Conservation (phyloP, 2,888 invertebrate genomes). For the Dermolepida albohirtum region DNA sequence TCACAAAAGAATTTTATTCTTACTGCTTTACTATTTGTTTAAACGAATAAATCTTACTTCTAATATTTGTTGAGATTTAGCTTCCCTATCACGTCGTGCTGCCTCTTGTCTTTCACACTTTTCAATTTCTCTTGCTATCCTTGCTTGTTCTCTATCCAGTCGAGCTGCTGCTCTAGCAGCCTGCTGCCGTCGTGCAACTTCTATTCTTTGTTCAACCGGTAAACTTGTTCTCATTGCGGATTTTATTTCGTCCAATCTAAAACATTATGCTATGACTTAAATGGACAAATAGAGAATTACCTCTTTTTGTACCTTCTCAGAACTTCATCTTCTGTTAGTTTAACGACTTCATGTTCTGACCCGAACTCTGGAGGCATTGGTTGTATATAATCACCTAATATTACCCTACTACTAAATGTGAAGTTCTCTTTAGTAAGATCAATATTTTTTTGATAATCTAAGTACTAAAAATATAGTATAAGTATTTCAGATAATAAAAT, state of each 20-base stretch:
- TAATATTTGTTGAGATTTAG: constrained; percentile 84
- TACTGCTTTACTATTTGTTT: background rate
- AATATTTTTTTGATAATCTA: constrained; percentile 71
- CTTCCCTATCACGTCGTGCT: constrained; percentile 83
- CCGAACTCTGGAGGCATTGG: constrained; percentile 73
- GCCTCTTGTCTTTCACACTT: constrained; percentile 86
- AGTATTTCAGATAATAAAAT: background rate
- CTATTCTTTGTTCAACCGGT: constrained; percentile 81
- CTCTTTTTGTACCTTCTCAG: constrained; percentile 71
- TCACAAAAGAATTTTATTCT: background rate
- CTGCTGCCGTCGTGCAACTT: constrained; percentile 79
- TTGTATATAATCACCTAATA: constrained; percentile 93
- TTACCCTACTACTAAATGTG: constrained; percentile 88
- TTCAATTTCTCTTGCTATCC: constrained; percentile 78
- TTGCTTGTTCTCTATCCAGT: constrained; percentile 76
- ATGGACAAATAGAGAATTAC: background rate
- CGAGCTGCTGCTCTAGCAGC: constrained; percentile 82
- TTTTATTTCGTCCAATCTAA: constrained; percentile 76
- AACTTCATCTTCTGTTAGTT: constrained; percentile 86
- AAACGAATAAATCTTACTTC: constrained; percentile 74
- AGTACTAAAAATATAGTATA: constrained; percentile 70
- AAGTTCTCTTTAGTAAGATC: constrained; percentile 89
- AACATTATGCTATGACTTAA: constrained; percentile 29
- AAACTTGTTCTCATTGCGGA: constrained; percentile 73
- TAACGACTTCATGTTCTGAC: constrained; percentile 78